Conservation (phyloP, 2,797 vertebrate species). For the Macropus fuliginosus region DNA sequence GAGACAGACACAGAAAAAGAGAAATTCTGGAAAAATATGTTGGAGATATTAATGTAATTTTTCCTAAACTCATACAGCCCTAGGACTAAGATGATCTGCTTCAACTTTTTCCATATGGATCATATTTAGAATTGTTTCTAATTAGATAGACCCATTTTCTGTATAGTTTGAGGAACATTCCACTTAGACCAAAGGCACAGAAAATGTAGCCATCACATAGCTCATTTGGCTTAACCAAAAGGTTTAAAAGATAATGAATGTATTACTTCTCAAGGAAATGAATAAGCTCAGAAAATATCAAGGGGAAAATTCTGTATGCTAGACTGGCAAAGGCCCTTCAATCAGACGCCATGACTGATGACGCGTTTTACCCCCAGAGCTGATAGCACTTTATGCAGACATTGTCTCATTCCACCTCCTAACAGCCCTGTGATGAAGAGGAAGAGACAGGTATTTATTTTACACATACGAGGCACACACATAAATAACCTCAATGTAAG, state of each 20-base stretch:
- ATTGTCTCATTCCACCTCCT: slow-evolving; percentile 14
- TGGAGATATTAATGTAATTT: slow-evolving; percentile 63
- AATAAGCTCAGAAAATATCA: slow-evolving; percentile 8
- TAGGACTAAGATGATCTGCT: slow-evolving; percentile 60
- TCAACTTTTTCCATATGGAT: slow-evolving; percentile 70
- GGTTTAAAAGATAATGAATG: slow-evolving; percentile 13
- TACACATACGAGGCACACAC: not conserved
- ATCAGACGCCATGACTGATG: slow-evolving; percentile 16
- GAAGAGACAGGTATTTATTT: not conserved
- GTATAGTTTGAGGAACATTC: slow-evolving; percentile 6
- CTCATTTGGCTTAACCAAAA: slow-evolving; percentile 7
- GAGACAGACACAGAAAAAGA: slow-evolving; percentile 68
- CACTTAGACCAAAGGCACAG: slow-evolving; percentile 12
- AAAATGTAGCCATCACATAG: slow-evolving; percentile 30
- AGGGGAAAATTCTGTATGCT: slow-evolving; percentile 4
- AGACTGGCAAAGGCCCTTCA: slow-evolving; percentile 16
- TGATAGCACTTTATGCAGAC: slow-evolving; percentile 36
- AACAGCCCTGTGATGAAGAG: slow-evolving; percentile 36
- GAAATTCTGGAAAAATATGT: slow-evolving; percentile 50
- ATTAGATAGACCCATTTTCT: slow-evolving; percentile 55
- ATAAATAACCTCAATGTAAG: not conserved
- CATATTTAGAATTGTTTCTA: slow-evolving; percentile 62
- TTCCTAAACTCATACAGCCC: slow-evolving; percentile 54
- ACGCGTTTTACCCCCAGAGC: slow-evolving; percentile 48
- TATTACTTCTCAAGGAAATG: not conserved